Percentiles rank a stretch among this genome's conserved stretches.
Evolutionary conservation across 2,888 invertebrate species (phyloP).

Genomic region (Sceliomorpha sp.): DNA sequence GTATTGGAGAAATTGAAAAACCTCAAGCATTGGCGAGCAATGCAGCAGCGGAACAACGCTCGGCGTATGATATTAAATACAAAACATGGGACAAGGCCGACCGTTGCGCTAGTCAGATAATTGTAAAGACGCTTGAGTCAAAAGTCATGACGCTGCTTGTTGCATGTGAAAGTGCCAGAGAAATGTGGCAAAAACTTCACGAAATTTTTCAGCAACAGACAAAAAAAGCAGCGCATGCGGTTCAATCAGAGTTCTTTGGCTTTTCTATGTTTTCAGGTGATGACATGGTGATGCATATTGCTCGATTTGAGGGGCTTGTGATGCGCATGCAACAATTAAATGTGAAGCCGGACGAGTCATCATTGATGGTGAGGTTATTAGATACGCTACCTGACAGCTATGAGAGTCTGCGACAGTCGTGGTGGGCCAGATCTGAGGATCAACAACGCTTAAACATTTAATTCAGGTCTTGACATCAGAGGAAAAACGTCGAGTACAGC

Average conservation of each 20-base stretch:
- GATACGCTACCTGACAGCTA: slow-evolving; percentile 38
- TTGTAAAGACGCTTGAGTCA: slow-evolving; percentile 34
- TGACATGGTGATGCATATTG: slow-evolving; percentile 34
- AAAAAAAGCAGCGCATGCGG: slow-evolving; percentile 37
- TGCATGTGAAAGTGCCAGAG: slow-evolving; percentile 27
- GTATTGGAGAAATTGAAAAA: slow-evolving; percentile 22
- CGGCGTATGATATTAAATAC: slow-evolving; percentile 1
- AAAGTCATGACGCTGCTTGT: slow-evolving; percentile 32
- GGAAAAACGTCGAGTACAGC: slow-evolving; percentile 22
- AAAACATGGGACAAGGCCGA: slow-evolving; percentile 35
- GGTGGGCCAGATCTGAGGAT: slow-evolving; percentile 36
- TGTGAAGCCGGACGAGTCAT: slow-evolving; percentile 41
- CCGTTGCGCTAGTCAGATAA: slow-evolving; percentile 38
- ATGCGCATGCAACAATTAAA: slow-evolving; percentile 40
- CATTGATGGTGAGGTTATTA: slow-evolving; percentile 39
- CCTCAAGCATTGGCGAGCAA: slow-evolving; percentile 8
- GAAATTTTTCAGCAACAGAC: slow-evolving; percentile 45
- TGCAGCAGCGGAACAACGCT: slow-evolving; percentile 11
- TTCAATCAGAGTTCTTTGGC: slow-evolving; percentile 44
- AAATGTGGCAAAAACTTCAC: slow-evolving; percentile 36
- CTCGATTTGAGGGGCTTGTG: slow-evolving; percentile 33
- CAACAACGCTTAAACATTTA: slow-evolving; percentile 31
- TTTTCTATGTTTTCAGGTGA: slow-evolving; percentile 23
- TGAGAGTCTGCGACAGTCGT: slow-evolving; percentile 40
- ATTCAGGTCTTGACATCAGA: slow-evolving; percentile 26